phyloP scores from a whole-genome alignment of 2,888 invertebrate species.

The Scaptomyza flava region DNA sequence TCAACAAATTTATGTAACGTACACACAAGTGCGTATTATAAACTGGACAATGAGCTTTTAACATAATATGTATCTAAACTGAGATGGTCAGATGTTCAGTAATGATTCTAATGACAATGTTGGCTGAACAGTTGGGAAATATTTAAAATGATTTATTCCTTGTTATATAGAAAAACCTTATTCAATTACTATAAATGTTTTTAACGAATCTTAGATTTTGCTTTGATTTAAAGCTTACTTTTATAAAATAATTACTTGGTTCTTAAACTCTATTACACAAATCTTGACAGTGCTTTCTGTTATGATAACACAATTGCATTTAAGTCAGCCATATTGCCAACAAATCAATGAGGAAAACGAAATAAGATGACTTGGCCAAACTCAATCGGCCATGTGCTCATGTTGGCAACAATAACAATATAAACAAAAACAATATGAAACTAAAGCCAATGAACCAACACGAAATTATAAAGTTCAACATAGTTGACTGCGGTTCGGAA shows the following conservation, averaged over 20 bases:
- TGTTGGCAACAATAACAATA: slow-evolving; percentile 42
- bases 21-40: background rate
- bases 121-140: background rate
- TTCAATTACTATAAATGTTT: too few species aligned
- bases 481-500: slow-evolving; percentile 38
- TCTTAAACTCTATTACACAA: background rate
- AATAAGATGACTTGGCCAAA: slow-evolving; percentile 33
- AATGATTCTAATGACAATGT: too few species aligned
- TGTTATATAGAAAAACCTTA: too few species aligned
- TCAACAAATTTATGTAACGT: background rate
- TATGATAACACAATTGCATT: slow-evolving; percentile 19
- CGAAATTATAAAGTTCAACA: slow-evolving; percentile 58
- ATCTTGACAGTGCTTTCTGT: background rate
- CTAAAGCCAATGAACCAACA: slow-evolving; percentile 60
- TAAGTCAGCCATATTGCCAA: slow-evolving; percentile 32
- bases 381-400: slow-evolving; percentile 31
- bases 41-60: background rate
- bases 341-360: slow-evolving; percentile 37
- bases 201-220: too few species aligned
- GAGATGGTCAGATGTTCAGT: background rate
- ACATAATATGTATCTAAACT: background rate
- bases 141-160: too few species aligned
- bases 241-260: too few species aligned
- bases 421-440: slow-evolving; percentile 28
- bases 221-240: too few species aligned